Evolutionary conservation across 2,888 invertebrate species (phyloP).

Genomic region (Oscheius sp.): DNA sequence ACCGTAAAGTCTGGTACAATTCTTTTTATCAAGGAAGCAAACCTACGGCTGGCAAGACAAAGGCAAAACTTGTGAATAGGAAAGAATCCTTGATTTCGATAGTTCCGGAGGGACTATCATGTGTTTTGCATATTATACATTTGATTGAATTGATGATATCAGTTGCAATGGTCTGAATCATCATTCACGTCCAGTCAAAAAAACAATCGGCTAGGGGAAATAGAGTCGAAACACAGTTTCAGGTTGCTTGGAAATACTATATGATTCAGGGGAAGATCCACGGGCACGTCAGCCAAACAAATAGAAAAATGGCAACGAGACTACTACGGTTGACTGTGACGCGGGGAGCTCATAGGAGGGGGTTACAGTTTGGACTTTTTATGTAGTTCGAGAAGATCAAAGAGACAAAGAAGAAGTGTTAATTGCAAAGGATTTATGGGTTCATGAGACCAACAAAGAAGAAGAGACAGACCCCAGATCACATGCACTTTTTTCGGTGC

Average conservation of each 20-base stretch:
- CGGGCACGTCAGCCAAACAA: slow-evolving; percentile 8
- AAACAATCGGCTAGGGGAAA: slow-evolving; percentile 12
- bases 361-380: no score
- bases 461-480: slow-evolving; percentile 4
- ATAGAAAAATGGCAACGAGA: slow-evolving; percentile 30
- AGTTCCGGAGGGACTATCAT: no score
- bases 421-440: slow-evolving; percentile 14
- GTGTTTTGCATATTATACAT: slow-evolving; percentile 8
- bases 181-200: not conserved
- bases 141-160: slow-evolving; percentile 26
- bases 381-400: not conserved
- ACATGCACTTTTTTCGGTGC: slow-evolving; percentile 12
- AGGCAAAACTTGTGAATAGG: not conserved
- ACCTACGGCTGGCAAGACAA: not conserved
- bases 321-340: slow-evolving; percentile 29
- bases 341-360: not conserved
- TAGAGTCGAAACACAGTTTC: not conserved
- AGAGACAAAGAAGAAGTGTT: not conserved
- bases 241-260: slow-evolving; percentile 10
- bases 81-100: no score
- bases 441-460: slow-evolving; percentile 9
- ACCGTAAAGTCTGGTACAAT: slow-evolving; percentile 20
- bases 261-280: slow-evolving; percentile 9
- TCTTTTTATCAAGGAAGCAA: not conserved
- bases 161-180: slow-evolving; percentile 26